Conservation (phyloP, 2,797 vertebrate genomes). For the Cetoscarus ocellatus region DNA sequence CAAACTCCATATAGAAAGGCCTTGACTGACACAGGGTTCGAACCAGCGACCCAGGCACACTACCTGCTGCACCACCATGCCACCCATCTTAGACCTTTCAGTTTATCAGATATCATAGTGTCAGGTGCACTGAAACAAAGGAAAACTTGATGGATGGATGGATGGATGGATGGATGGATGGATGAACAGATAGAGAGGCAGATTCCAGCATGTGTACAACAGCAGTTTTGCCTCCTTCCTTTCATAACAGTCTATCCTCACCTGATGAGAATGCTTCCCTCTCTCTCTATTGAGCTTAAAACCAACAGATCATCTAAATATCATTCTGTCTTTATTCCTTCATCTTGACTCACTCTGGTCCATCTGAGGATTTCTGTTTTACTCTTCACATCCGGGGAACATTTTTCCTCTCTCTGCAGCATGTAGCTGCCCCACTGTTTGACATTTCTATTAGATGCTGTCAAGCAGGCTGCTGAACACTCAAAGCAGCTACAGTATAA, state of each 20-base stretch:
- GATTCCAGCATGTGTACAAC: no score
- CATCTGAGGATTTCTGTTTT: constrained; percentile 18
- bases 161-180: not conserved
- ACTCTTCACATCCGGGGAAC: constrained; percentile 38
- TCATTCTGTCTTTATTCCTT: not conserved
- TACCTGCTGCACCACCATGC: no score
- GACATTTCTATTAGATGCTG: constrained; percentile 56
- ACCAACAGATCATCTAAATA: not conserved
- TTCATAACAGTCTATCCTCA: not conserved
- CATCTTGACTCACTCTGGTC: not conserved
- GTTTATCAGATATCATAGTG: no score
- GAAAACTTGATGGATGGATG: not conserved
- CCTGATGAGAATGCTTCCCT: not conserved
- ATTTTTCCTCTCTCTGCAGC: constrained; percentile 52
- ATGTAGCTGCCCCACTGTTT: constrained; percentile 32
- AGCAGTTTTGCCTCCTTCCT: no score
- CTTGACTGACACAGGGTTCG: no score
- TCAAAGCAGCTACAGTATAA: constrained; percentile 17
- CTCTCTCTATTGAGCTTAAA: not conserved
- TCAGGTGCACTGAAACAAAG: no score
- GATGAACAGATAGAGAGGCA: no score
- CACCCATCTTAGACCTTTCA: no score
- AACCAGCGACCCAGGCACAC: no score
- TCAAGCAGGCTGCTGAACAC: not conserved
- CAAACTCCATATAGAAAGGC: no score